Evolutionary conservation across 2,888 invertebrate species (phyloP), one percentile per base, ranked within the genome.

Genomic region (Heliconius sara): DNA sequence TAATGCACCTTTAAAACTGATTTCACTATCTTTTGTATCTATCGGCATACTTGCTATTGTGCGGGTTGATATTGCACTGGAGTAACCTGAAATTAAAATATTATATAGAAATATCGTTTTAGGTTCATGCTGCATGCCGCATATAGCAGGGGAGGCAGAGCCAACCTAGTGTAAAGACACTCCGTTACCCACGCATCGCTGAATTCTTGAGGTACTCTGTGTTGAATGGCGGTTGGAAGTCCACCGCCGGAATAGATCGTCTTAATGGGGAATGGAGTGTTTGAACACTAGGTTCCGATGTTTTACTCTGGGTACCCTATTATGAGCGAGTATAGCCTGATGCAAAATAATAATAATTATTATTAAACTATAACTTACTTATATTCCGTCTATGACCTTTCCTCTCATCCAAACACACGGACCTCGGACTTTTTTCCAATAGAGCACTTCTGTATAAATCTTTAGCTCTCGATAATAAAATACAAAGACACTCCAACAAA

Each of bases 401-500:
- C 52, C 93, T 89, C 2, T 90, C 87, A 63, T 96, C 91, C 25
- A 94, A 82, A 13, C 86, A 87, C 0, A 93, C 86, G 0, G 80
- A 77, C 27, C 83, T 86, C 0, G 94, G 92, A 34, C 89, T 90
- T n/a, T 90, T 84, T 91, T 96, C 96, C 34, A 96, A 85, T 25
- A 98, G 88, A 2, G 95, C 92, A 3, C 90, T 88, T 77, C 95
- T 92, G 57, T 97, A 93, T 0, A 85, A 85, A 0, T 90, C 90
- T 0, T 93, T 92, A 1, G 95, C 93, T 4, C 96, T 84, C 89
- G 95, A 86, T 10, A 98, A 88, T 5, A 98, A 87, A 74, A 96
- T 96, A 34, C 96, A 96, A 47, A 98, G 93, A 86, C 96, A 95
- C 91, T 99, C 99, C 88, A 99, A 95, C 27, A 98, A 96, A 1